Base-by-base conservation (phyloP, 2,113 vertebrate genomes). In the Scomber colias region DNA sequence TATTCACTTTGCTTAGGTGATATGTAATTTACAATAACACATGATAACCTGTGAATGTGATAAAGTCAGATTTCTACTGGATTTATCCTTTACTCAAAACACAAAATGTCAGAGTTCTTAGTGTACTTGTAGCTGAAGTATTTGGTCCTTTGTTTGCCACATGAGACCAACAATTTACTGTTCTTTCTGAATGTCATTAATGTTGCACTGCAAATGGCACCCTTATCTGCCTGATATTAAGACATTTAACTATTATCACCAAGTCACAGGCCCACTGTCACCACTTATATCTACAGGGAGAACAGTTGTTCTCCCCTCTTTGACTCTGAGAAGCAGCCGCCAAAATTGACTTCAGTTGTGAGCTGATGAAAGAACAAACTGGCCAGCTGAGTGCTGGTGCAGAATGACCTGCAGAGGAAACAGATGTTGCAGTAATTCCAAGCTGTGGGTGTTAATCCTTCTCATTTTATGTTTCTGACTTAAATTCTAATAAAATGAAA, bases 321-420 rank as follows among this genome's bases (percentile, higher is more conserved):
- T 56, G 46, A 69, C 65, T 63, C 30, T 69, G 56, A 82, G 64
- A 49, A 63, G 82, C 63, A 40, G 63, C 60, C 71, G 67, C 35
- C 60, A 44, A 77, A 85, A 45, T 12, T 35, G 62, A 72, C 75
- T 72, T 75, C 31, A 61, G 5, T 56, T 30, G 57, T 71, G 71
- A 71, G 60, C 50, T 75, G 71, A 79, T 77, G 63, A 80, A 75
- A 86, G 65, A 71, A 13, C 68, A 74, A 78, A 64, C 75, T 73
- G 66, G 75, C 68, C 5, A 0, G 59, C 59, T 49, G 49, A 71
- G 60, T 16, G 5, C 53, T 66, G 73, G 40, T 71, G 60, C 75
- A 75, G 54, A 55, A 27, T 13, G 12, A 59, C 45, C 50, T 27
- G 46, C 24, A 54, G 66, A 59, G 35, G 49, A 75, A 75, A 73